These are phyloP conservation scores for Micrasema longulum DNA, from an alignment of 1,140 invertebrate genomes.

Conservation along the genomic window DNA sequence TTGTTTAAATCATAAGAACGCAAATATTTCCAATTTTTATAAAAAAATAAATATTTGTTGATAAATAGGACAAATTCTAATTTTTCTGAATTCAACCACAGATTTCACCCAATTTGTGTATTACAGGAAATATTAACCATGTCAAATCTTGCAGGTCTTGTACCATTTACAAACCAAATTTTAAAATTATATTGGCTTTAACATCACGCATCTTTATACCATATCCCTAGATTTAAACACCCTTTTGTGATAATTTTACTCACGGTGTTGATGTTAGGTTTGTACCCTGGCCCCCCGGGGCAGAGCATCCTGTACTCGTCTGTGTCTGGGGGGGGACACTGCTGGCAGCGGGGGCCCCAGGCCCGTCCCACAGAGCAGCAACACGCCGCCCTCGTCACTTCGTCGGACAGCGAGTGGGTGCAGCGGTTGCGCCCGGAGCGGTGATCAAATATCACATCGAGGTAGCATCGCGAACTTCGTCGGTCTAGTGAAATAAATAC, in stretches of 20 bases:
- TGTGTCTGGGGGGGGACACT: conserved; percentile 78
- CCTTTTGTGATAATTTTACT: conserved; percentile 36
- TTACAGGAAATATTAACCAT: too few species aligned
- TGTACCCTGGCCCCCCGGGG: conserved; percentile 86
- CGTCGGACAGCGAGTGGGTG: conserved; percentile 68
- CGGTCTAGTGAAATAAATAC: conserved; percentile 77
- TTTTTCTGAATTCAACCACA: too few species aligned
- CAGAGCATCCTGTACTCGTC: conserved; percentile 84
- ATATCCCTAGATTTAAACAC: too few species aligned
- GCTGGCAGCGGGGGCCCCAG: conserved; percentile 87
- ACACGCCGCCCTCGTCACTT: conserved; percentile 84
- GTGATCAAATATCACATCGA: conserved; percentile 68
- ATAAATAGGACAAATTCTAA: too few species aligned
- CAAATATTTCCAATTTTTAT: too few species aligned
- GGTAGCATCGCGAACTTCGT: conserved; percentile 82
- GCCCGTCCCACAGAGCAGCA: conserved; percentile 88
- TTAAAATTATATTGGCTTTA: too few species aligned
- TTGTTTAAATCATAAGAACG: too few species aligned
- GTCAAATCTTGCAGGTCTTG: too few species aligned
- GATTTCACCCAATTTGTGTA: too few species aligned
- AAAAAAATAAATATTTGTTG: too few species aligned
- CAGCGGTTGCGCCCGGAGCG: conserved; percentile 62
- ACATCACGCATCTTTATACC: too few species aligned
- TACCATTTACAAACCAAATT: too few species aligned
- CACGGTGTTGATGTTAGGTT: conserved; percentile 84